phyloP scores from a whole-genome alignment of 2,888 invertebrate species.

The Euphydryas editha region DNA sequence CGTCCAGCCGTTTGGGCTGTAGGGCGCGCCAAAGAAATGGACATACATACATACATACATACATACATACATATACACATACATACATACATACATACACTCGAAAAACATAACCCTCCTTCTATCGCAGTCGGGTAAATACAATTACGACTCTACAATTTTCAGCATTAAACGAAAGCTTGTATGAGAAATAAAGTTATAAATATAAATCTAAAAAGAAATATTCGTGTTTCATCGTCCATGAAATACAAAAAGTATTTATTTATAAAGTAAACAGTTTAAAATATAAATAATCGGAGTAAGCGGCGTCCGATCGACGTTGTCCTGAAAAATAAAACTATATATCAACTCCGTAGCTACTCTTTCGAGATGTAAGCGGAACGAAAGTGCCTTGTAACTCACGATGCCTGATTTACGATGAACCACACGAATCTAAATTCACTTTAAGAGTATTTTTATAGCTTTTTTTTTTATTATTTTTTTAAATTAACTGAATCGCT shows the following conservation, averaged over 20 bases:
- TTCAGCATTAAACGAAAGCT: too few species aligned
- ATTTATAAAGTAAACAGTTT: background rate
- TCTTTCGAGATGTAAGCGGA: constrained; percentile 4
- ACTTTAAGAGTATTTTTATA: background rate
- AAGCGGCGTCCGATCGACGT: background rate
- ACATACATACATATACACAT: too few species aligned
- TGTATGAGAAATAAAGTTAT: too few species aligned
- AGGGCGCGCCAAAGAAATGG: too few species aligned
- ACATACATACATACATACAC: too few species aligned
- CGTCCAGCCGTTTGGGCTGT: too few species aligned
- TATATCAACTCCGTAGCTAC: constrained; percentile 1
- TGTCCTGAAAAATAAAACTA: constrained; percentile 12
- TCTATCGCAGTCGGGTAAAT: too few species aligned
- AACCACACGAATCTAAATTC: constrained; percentile 10
- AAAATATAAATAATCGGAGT: constrained; percentile 6
- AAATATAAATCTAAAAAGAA: background rate
- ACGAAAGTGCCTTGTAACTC: constrained; percentile 13
- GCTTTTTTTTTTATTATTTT: background rate
- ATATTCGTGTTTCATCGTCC: background rate
- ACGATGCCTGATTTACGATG: constrained; percentile 9
- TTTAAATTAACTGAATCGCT: too few species aligned
- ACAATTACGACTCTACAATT: too few species aligned
- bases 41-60: too few species aligned
- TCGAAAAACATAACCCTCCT: too few species aligned
- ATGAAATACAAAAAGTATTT: background rate